Evolutionary conservation across 2,888 invertebrate species (phyloP), one percentile per base, ranked within the genome.

Genomic region (Drosophila testacea): DNA sequence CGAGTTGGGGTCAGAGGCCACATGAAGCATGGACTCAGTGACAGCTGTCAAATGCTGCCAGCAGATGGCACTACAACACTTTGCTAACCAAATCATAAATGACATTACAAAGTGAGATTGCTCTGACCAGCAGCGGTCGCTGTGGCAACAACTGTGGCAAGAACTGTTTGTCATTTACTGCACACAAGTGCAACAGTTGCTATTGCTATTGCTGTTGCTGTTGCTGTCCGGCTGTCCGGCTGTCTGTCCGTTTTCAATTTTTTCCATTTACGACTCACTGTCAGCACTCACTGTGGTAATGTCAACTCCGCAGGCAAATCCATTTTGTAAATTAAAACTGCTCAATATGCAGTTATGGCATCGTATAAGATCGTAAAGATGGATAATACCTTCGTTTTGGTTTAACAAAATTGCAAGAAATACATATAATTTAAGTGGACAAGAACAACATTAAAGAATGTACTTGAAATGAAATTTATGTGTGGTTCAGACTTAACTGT

Each of bases 21-120:
- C 44, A 62, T 42, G 57, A 52, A 30, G n/a, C 38, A 52, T 56
- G 60, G 60, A 41, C 61, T 46, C 36, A 27, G 65, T 66, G 69
- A 73, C 88, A 83, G 83, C 85, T 82, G 88, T 71, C 85, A 77
- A 55, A 65, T 70, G 70, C 65, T 66, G 70, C 57, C 70, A 70
- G 59, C 74, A 74, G 76, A 60, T 79, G 76, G 69, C 65, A 54
- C 42, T 56, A 28, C 65, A 44, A 39, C 61, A 38, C 46, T 39
- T 54, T 61, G 69, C 74, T 57, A 78, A 65, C 57, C 85, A 79
- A 87, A 87, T 84, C 88, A 84, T 76, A 87, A 82, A 87, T 82
- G 83, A 70, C 69, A 81, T 84, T 79, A 81, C 73, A 82, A 64
- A 73, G 52, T 56, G 59, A 56, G 63, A 68, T 75, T 77, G 77